Conservation (phyloP, 2,113 vertebrate species). For the Candoia aspera region DNA sequence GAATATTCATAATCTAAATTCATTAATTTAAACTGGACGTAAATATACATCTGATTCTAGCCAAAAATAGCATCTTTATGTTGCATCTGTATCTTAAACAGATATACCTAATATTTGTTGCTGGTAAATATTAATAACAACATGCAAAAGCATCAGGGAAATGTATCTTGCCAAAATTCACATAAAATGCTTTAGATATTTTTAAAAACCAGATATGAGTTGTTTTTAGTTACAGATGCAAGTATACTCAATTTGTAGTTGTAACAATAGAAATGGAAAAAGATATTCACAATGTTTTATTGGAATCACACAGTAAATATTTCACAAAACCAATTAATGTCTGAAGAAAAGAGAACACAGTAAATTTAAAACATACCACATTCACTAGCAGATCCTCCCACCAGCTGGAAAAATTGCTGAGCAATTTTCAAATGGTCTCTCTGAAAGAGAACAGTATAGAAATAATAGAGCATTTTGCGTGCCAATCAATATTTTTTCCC, state of each 20-base stretch:
- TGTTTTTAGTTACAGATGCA: background rate
- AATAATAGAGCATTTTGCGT: background rate
- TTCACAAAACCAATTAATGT: conserved; percentile 7
- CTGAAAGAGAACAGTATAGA: conserved; percentile 68
- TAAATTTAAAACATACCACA: conserved; percentile 80
- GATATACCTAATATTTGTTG: background rate
- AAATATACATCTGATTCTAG: background rate
- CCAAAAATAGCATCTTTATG: background rate
- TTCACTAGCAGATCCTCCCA: conserved; percentile 96
- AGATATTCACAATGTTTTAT: background rate
- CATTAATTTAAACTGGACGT: background rate
- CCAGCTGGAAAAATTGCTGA: conserved; percentile 96
- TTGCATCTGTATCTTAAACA: background rate
- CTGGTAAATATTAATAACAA: background rate
- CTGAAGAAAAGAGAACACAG: conserved; percentile 5
- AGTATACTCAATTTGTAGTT: background rate
- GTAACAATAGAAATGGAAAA: background rate
- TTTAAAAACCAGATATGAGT: background rate
- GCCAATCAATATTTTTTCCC: background rate
- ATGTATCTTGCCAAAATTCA: background rate
- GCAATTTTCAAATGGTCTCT: conserved; percentile 95
- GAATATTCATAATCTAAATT: background rate
- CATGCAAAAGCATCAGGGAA: background rate
- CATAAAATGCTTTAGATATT: background rate
- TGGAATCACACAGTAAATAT: background rate